Evolutionary conservation across 2,888 invertebrate genomes (phyloP), one percentile per base, ranked within the genome.

Genomic region (Chironomus tentans): DNA sequence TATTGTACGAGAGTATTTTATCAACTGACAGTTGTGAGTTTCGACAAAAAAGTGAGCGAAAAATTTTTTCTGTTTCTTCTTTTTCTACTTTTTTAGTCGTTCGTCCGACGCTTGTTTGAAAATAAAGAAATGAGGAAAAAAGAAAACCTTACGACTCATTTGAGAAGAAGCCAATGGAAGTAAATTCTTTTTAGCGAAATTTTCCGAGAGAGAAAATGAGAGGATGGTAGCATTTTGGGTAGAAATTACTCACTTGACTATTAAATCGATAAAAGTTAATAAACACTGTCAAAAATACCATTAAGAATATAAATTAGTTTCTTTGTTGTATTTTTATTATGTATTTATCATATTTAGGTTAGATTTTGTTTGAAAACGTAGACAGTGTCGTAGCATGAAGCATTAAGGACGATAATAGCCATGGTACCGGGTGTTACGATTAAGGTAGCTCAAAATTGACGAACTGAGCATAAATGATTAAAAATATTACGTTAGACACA

Each of bases 1-100:
- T 28, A 38, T 6, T 18, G 46, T 38, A 62, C 62, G 72, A 62
- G 13, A 28, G 46, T 61, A n/a, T 72, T 62, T 72, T 72, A 72
- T 72, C 72, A 72, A 72, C 72, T 72, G 61, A 61, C n/a, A 56
- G 21, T 22, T 18, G 62, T 21, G 47, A 24, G 72, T 24, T 61
- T 28, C 46, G 28, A 46, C 15, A 38, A 38, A 38, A 38, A 38
- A 10, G 18, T 72, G 72, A 72, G 72, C 72, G 72, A 61, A 18
- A 46, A 38, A 48, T 72, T 38, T 38, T 72, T 15, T 50, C 22
- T 15, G 13, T 38, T 68, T 38, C 28, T 38, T 46, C 6, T 15
- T 71, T 48, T 48, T 71, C 71, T 38, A 21, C 71, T 48, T 50
- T 56, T 22, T 28, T 28, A 6, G n/a, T 22, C 56, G 71, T 24